Conservation (phyloP, 2,113 vertebrate species). For the Heterotis niloticus region DNA sequence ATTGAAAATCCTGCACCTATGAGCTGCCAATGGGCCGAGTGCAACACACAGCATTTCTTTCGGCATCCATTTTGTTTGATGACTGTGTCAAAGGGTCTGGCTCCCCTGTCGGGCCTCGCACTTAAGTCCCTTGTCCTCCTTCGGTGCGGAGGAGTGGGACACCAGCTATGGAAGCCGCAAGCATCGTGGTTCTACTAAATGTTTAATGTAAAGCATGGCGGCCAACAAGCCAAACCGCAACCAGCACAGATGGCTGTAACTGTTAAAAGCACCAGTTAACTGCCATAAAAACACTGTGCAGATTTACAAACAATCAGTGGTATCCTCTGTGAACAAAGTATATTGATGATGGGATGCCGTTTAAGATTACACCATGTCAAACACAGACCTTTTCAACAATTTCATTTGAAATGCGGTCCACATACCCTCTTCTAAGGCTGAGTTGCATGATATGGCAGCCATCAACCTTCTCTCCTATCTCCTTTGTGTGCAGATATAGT, state of each 20-base stretch:
- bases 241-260: neutral
- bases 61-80: neutral
- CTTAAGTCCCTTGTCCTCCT: neutral
- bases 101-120: neutral
- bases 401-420: neutral
- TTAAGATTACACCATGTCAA: neutral
- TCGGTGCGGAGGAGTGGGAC: neutral
- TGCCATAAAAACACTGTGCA: neutral
- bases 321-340: neutral
- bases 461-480: neutral
- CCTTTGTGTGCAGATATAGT: too few relatives aligned
- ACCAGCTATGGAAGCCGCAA: neutral
- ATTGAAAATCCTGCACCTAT: too few relatives aligned
- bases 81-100: neutral
- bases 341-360: neutral
- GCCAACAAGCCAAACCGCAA: neutral
- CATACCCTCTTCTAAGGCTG: neutral
- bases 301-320: neutral
- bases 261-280: neutral
- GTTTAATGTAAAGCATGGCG: neutral
- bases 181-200: neutral
- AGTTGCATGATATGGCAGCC: neutral
- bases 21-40: too few relatives aligned
- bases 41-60: too few relatives aligned
- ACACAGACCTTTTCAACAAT: neutral